Evolutionary conservation across 2,113 vertebrate genomes (phyloP).

Genomic region (Centrocercus urophasianus): DNA sequence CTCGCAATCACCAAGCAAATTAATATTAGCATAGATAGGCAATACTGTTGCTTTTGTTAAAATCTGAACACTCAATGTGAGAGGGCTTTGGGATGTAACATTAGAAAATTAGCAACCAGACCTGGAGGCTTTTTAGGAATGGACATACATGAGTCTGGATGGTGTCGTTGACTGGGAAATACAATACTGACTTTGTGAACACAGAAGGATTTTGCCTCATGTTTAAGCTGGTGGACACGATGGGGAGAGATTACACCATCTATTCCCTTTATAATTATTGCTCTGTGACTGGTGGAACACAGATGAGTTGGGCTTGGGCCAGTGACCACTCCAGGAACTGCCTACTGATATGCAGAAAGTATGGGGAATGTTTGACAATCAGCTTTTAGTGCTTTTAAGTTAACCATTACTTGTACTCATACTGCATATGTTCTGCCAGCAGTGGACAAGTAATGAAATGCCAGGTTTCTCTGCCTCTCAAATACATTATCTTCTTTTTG

Average conservation of each 20-base stretch:
- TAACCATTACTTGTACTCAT: conserved; percentile 41
- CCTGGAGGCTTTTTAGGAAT: neutral
- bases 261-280: neutral
- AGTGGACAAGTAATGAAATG: conserved; percentile 46
- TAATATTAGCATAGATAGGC: conserved; percentile 22
- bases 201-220: neutral
- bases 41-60: conserved; percentile 16
- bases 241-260: neutral
- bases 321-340: neutral
- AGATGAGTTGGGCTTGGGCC: neutral
- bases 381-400: conserved; percentile 48
- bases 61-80: neutral
- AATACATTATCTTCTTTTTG: neutral
- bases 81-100: neutral
- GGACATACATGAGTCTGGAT: neutral
- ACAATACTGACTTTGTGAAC: neutral
- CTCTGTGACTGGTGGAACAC: conserved; percentile 4
- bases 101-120: neutral
- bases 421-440: conserved; percentile 12
- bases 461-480: conserved; percentile 33
- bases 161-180: neutral
- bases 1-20: conserved; percentile 39
- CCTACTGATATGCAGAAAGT: conserved; percentile 29
- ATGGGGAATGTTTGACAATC: neutral
- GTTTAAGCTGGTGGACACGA: neutral